Conservation (phyloP, 1,140 invertebrate species). For the Xylocopa sonorina region DNA sequence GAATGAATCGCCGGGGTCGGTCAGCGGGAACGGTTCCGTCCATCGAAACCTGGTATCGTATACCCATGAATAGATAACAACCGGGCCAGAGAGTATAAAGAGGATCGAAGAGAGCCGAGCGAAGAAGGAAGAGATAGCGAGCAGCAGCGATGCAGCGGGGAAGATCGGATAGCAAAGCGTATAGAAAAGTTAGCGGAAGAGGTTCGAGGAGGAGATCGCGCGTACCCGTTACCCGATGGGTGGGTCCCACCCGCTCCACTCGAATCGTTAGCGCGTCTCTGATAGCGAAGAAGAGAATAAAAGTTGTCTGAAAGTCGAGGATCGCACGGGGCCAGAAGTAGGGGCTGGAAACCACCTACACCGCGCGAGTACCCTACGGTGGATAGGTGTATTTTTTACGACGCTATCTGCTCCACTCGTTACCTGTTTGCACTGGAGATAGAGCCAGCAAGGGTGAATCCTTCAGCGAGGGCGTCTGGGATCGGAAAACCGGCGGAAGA, state of each 20-base stretch:
- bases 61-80: conserved; percentile 66
- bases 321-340: too few relatives aligned
- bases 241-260: conserved; percentile 26
- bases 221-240: conserved; percentile 13
- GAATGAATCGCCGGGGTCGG: conserved; percentile 57
- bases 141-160: neutral
- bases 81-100: conserved; percentile 42
- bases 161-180: conserved; percentile 57
- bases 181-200: conserved; percentile 62
- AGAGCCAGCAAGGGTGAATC: conserved; percentile 41
- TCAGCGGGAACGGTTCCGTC: conserved; percentile 47
- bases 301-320: conserved; percentile 66
- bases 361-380: too few relatives aligned
- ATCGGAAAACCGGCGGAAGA: conserved; percentile 52
- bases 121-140: conserved; percentile 3
- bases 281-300: conserved; percentile 66
- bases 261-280: conserved; percentile 68
- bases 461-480: conserved; percentile 43
- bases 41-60: conserved; percentile 61
- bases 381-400: conserved; percentile 69
- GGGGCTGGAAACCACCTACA: conserved; percentile 16
- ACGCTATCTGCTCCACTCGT: conserved; percentile 57
- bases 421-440: conserved; percentile 55
- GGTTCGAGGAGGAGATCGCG: conserved; percentile 51
- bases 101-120: conserved; percentile 26